phyloP scores from a whole-genome alignment of 1,140 invertebrate species.

The Latrodectus geometricus region DNA sequence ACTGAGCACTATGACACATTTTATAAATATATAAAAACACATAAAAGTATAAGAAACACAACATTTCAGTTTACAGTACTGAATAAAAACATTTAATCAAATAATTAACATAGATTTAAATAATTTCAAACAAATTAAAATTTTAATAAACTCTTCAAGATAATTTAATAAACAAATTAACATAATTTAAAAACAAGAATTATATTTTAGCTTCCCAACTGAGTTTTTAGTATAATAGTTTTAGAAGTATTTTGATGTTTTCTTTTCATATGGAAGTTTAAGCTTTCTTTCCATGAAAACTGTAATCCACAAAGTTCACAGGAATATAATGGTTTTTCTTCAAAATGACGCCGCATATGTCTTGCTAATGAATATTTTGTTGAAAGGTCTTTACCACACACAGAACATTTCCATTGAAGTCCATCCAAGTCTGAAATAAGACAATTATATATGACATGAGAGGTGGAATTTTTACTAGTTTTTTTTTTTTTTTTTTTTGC shows the following conservation, averaged over 20 bases:
- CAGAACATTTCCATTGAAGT: constrained; percentile 40
- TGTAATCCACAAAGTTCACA: constrained; percentile 55
- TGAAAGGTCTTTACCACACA: constrained; percentile 48
- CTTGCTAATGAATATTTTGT: constrained; percentile 51
- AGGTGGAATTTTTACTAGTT: too few relatives aligned
- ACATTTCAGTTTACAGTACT: too few relatives aligned
- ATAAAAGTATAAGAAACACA: too few relatives aligned
- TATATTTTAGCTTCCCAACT: not conserved
- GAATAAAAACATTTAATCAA: too few relatives aligned
- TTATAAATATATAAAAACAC: too few relatives aligned
- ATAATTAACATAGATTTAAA: too few relatives aligned
- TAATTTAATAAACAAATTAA: too few relatives aligned
- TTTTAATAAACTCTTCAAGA: too few relatives aligned
- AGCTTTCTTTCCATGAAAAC: constrained; percentile 55
- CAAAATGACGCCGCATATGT: constrained; percentile 43
- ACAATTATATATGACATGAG: not conserved
- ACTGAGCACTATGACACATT: too few relatives aligned
- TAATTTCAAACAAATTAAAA: too few relatives aligned
- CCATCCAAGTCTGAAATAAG: constrained; percentile 22
- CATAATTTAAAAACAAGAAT: not conserved
- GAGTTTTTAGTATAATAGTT: not conserved
- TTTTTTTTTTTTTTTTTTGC: too few relatives aligned
- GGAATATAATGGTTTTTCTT: constrained; percentile 41
- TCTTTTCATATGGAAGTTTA: constrained; percentile 49
- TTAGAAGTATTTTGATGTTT: constrained; percentile 24